Evolutionary conservation across 2,888 invertebrate genomes (phyloP).

Genomic region (Eupithecia inturbata): DNA sequence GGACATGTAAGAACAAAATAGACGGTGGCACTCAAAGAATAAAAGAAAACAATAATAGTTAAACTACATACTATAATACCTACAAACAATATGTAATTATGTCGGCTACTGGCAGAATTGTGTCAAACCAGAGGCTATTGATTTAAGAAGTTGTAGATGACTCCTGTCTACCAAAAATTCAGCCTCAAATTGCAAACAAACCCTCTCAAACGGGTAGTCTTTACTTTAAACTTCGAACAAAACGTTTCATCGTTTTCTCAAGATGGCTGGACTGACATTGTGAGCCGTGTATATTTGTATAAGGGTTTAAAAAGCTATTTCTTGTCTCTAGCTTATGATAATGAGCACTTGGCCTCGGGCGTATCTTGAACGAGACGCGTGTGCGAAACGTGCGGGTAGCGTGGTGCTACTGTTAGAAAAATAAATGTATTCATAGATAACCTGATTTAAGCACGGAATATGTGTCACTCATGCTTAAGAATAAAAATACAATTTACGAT

Average conservation of each 20-base stretch:
- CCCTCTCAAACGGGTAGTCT: background rate
- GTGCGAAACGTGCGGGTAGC: background rate
- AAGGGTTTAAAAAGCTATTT: constrained; percentile 41
- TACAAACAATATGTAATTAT: no score
- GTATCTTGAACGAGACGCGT: constrained; percentile 30
- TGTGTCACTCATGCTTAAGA: background rate
- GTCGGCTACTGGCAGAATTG: background rate
- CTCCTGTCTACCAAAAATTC: background rate
- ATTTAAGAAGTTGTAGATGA: background rate
- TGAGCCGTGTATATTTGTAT: constrained; percentile 21
- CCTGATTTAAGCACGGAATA: background rate
- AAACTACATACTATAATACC: no score
- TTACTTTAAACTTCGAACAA: background rate
- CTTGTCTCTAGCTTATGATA: constrained; percentile 43
- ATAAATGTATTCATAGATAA: constrained; percentile 3
- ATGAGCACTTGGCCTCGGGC: constrained; percentile 33
- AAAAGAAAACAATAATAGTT: no score
- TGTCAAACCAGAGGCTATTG: background rate
- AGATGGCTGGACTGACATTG: background rate
- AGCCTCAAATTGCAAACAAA: background rate
- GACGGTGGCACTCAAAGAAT: no score
- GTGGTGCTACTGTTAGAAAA: background rate
- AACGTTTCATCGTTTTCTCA: background rate
- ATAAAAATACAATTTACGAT: background rate
- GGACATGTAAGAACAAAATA: no score